A percentile compares a stretch with the other conserved stretches of the same genome.
Evolutionary conservation across 92 coral and sea anemone genomes (phyloP).

Genomic region (Chrysogorgia sp.): DNA sequence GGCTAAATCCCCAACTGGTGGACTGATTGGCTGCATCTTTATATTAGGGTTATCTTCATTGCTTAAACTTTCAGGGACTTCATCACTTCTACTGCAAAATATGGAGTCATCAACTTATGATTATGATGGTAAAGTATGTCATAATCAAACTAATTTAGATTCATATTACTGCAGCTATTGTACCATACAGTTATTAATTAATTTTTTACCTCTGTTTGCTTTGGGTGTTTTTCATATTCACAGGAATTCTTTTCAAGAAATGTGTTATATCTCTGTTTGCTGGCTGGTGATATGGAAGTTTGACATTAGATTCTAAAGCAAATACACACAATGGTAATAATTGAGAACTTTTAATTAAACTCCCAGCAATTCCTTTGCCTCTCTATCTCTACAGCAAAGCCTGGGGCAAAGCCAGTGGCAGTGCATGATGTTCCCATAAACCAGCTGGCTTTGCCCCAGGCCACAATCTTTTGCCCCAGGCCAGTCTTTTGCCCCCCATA

Average conservation of each 20-base stretch:
- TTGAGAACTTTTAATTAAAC: no score
- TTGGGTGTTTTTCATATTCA: slow-evolving; percentile 10
- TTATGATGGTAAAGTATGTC: neutral
- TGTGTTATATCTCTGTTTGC: slow-evolving; percentile 74
- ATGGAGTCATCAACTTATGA: neutral
- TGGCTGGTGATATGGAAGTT: slow-evolving; percentile 87
- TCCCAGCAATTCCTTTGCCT: no score
- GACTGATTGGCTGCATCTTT: neutral
- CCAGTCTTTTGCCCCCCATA: no score
- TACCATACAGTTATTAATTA: slow-evolving; percentile 10
- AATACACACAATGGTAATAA: no score
- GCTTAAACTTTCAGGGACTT: neutral
- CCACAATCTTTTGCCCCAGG: no score
- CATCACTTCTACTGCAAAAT: neutral
- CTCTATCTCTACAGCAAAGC: no score
- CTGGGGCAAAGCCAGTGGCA: no score
- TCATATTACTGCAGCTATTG: neutral
- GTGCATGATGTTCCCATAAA: no score
- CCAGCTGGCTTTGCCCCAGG: no score
- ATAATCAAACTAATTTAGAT: neutral
- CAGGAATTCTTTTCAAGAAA: slow-evolving; percentile 83
- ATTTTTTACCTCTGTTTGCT: slow-evolving; percentile 19
- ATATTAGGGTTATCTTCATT: neutral
- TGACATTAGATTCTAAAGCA: slow-evolving; percentile 69
- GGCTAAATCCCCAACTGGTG: slow-evolving; percentile 8